These are phyloP conservation scores for Numida meleagris DNA, from an alignment of 2,113 vertebrate species.

Conservation along the genomic window DNA sequence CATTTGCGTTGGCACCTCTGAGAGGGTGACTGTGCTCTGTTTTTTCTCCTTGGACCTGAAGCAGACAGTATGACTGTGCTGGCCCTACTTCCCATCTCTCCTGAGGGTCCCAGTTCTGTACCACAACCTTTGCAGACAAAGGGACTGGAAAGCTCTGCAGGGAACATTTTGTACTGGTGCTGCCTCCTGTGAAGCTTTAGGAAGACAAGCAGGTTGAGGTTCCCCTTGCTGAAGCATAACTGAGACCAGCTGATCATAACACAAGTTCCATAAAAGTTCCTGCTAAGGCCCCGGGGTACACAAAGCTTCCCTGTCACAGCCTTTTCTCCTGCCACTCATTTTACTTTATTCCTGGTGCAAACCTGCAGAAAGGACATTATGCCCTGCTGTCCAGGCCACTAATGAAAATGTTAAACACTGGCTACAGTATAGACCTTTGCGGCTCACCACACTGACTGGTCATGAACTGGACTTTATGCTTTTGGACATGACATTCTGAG, in stretches of 20 bases:
- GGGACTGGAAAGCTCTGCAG: not conserved
- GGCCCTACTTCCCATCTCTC: not conserved
- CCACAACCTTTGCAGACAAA: not conserved
- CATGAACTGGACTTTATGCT: not conserved
- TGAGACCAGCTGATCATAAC: not conserved
- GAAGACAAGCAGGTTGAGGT: not conserved
- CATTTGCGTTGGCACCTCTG: not conserved
- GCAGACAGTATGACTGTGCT: not conserved
- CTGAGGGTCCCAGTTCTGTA: not conserved
- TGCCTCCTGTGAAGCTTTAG: not conserved
- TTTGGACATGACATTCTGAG: not conserved
- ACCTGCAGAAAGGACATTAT: too few species aligned
- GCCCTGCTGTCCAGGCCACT: not conserved
- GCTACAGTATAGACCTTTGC: not conserved
- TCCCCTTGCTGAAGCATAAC: not conserved
- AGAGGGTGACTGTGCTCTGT: not conserved
- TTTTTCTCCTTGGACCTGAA: not conserved
- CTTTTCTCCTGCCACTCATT: not conserved
- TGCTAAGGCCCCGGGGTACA: not conserved
- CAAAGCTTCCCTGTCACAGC: not conserved
- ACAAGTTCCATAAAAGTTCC: not conserved
- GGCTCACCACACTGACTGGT: not conserved
- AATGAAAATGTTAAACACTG: not conserved
- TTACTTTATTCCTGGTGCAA: not conserved
- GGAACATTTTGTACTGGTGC: not conserved